A percentile compares a stretch with the other conserved stretches of the same genome.
Conservation (phyloP, 2,888 invertebrate genomes). For the Polyommatus iphigenia region DNA sequence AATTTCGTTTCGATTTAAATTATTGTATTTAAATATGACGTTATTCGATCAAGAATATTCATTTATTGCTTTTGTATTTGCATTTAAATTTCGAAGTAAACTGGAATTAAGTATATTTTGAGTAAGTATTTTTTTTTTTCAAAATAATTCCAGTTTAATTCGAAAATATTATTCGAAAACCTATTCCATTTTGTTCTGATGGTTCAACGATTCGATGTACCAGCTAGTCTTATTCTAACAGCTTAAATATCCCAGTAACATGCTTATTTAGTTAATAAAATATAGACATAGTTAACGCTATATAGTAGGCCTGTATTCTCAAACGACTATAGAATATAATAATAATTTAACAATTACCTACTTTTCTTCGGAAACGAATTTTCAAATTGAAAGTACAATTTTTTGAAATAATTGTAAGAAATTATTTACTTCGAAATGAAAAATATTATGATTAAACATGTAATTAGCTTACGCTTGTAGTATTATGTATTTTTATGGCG, state of each 20-base stretch:
- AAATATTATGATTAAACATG: not conserved
- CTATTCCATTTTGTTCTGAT: slow-evolving; percentile 35
- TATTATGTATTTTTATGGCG: slow-evolving; percentile 26
- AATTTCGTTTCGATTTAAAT: slow-evolving; percentile 1
- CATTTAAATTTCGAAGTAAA: not conserved
- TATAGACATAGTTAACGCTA: slow-evolving; percentile 16
- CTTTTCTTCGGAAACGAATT: not conserved
- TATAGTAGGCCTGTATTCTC: slow-evolving; percentile 21
- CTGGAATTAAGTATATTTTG: not conserved
- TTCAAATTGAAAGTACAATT: slow-evolving; percentile 2
- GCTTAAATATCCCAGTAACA: slow-evolving; percentile 34
- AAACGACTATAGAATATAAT: slow-evolving; percentile 22
- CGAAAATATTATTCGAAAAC: slow-evolving; percentile 5
- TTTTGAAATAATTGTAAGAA: not conserved
- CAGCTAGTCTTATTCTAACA: slow-evolving; percentile 58
- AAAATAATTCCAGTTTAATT: not conserved
- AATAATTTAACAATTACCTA: not conserved
- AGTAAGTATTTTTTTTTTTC: not conserved
- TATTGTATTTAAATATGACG: not conserved
- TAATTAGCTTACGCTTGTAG: slow-evolving; percentile 26
- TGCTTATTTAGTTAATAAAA: slow-evolving; percentile 9
- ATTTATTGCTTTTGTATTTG: slow-evolving; percentile 1
- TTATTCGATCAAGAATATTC: not conserved
- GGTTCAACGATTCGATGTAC: slow-evolving; percentile 46
- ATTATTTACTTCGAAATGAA: slow-evolving; percentile 17